Evolutionary conservation across 2,888 invertebrate species (phyloP), one percentile per base, ranked within the genome.

Genomic region (Tiliacea citrago): DNA sequence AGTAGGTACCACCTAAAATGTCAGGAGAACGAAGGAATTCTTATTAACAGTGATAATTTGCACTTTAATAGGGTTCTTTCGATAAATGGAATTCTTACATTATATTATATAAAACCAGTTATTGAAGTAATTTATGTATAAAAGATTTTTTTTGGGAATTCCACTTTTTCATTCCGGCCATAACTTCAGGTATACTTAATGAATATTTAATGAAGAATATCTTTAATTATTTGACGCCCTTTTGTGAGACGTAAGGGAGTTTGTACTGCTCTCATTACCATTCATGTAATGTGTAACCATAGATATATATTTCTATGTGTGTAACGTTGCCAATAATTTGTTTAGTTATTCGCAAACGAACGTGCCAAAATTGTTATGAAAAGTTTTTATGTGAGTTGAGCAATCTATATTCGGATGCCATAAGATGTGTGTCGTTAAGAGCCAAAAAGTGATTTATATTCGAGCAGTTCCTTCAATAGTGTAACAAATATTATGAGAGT

Each of bases 1-100:
- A 45, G 35, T n/a, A n/a, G n/a, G n/a, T 45, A 62, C 24, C 47
- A 24, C 24, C 42, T 35, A 51, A 47, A 81, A 47, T 65, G 6
- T 51, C 49, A 12, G 13, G 18, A 42, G 57, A 49, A 45, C 16
- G 42, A 66, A 67, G 53, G 42, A 77, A 66, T 82, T 68, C 47
- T 68, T 72, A 72, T 61, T 53, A 61, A 66, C n/a, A 72, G 24
- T 51, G 42, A 75, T 71, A 81, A 75, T 81, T 67, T 81, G 49
- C 42, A 81, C 67, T 53, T 81, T 49, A 75, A 75, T 68, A 77
- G 29, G 12, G 9, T 4, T 24, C 13, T 67, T 69, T 65, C 39
- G 10, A 39, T 71, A n/a, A 68, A 57, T 68, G 6, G 24, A 81
- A 65, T 71, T 68, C 35, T 47, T 42, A 66, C 16, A n/a, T n/a